These are phyloP conservation scores for Tortrix viridana DNA, from an alignment of 2,888 invertebrate genomes.

Conservation along the genomic window DNA sequence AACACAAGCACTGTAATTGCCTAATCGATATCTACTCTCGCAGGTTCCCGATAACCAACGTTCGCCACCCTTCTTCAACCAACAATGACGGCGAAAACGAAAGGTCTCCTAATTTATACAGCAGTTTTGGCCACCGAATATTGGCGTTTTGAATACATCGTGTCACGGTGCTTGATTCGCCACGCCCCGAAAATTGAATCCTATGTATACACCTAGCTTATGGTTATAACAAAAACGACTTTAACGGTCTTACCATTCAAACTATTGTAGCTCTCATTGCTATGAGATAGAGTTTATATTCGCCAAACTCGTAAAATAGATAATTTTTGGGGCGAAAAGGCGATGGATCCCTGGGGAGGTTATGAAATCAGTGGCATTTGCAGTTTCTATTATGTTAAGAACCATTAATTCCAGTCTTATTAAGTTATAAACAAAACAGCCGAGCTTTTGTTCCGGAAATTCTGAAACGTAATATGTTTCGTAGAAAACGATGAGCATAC, in stretches of 20 bases:
- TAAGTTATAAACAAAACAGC: slow-evolving; percentile 79
- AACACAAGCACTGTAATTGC: slow-evolving; percentile 69
- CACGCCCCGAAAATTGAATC: slow-evolving; percentile 84
- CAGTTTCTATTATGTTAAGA: slow-evolving; percentile 84
- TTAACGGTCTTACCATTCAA: slow-evolving; percentile 46
- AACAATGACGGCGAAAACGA: slow-evolving; percentile 67
- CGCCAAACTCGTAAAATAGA: slow-evolving; percentile 39
- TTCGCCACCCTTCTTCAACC: slow-evolving; percentile 60
- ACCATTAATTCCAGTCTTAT: slow-evolving; percentile 83
- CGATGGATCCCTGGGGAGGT: slow-evolving; percentile 83
- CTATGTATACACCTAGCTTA: slow-evolving; percentile 75
- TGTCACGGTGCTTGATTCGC: slow-evolving; percentile 83
- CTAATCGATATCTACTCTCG: slow-evolving; percentile 69
- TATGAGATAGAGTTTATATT: slow-evolving; percentile 49
- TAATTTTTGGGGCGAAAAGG: slow-evolving; percentile 78
- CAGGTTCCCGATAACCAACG: slow-evolving; percentile 54
- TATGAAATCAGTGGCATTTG: slow-evolving; percentile 88
- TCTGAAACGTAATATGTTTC: slow-evolving; percentile 34
- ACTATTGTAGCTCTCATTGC: slow-evolving; percentile 50
- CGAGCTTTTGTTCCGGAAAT: slow-evolving; percentile 58
- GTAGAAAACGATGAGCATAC: no score
- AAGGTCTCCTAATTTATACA: slow-evolving; percentile 77
- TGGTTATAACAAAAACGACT: slow-evolving; percentile 60
- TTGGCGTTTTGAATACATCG: slow-evolving; percentile 82
- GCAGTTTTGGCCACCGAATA: slow-evolving; percentile 75